These are phyloP conservation scores for Salvelinus alpinus DNA, from an alignment of 2,113 vertebrate species.

Conservation along the genomic window DNA sequence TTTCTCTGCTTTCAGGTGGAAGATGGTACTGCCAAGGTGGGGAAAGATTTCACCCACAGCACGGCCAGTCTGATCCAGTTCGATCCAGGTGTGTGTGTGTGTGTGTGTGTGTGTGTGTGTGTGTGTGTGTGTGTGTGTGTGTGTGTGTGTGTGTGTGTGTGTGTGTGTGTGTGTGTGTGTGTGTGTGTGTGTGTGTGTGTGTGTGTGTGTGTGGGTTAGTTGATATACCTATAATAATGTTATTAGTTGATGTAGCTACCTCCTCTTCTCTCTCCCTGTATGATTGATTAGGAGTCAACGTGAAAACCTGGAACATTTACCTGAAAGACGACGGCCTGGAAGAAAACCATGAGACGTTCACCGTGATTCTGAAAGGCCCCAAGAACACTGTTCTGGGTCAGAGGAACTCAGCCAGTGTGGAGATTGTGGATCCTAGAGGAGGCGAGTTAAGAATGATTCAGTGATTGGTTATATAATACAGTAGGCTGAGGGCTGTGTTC, in stretches of 20 bases:
- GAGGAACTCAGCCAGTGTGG: constrained; percentile 63
- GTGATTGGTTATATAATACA: not conserved
- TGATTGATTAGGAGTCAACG: constrained; percentile 69
- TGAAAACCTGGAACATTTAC: constrained; percentile 75
- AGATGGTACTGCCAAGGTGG: constrained; percentile 67
- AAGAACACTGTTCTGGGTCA: constrained; percentile 71
- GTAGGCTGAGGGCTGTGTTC: not conserved
- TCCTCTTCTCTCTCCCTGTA: not conserved
- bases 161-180: too few relatives aligned
- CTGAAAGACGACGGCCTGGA: constrained; percentile 75
- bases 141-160: too few relatives aligned
- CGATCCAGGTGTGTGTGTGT: constrained; percentile 66
- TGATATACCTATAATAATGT: too few relatives aligned
- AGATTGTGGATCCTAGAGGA: constrained; percentile 71
- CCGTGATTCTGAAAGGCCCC: constrained; percentile 61
- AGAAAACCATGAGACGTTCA: constrained; percentile 77
- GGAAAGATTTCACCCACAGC: constrained; percentile 74
- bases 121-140: too few relatives aligned
- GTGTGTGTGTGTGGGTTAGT: too few relatives aligned
- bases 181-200: too few relatives aligned
- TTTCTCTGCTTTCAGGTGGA: constrained; percentile 60
- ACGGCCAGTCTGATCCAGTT: constrained; percentile 70
- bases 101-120: too few relatives aligned
- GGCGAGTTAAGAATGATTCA: constrained; percentile 38
- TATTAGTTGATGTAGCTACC: not conserved